Conservation (phyloP, 2,888 invertebrate species). For the Sicus ferrugineus region DNA sequence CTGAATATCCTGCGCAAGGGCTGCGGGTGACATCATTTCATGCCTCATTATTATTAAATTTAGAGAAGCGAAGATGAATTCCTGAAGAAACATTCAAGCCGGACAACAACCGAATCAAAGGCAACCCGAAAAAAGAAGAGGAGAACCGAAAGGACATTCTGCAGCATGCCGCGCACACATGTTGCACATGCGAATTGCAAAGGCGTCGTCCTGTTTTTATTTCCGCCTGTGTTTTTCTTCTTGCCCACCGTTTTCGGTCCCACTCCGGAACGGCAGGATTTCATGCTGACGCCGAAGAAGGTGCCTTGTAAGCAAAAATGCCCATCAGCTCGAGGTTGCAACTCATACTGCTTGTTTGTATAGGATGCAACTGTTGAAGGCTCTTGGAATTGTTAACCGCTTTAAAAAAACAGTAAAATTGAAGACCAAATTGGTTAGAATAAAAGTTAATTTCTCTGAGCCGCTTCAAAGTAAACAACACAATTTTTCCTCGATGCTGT, state of each 20-base stretch:
- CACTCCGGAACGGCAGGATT: neutral
- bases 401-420: constrained; percentile 8
- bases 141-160: constrained; percentile 17
- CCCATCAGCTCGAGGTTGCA: constrained; percentile 24
- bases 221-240: constrained; percentile 50
- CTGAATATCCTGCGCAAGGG: neutral
- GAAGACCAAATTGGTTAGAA: constrained; percentile 54
- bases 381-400: neutral
- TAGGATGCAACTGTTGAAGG: constrained; percentile 40
- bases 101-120: neutral
- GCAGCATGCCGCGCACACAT: constrained; percentile 44
- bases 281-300: neutral
- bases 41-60: constrained; percentile 56
- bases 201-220: constrained; percentile 36
- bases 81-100: too few species aligned
- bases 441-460: constrained; percentile 55
- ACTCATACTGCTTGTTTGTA: constrained; percentile 47
- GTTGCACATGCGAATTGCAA: constrained; percentile 47
- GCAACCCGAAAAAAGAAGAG: constrained; percentile 47
- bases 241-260: constrained; percentile 47
- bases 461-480: constrained; percentile 52
- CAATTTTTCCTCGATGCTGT: too few species aligned
- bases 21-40: constrained; percentile 58
- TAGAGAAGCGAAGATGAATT: neutral
- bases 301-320: neutral